Evolutionary conservation across 2,113 vertebrate genomes (phyloP).

Genomic region (Leptosomus discolor): DNA sequence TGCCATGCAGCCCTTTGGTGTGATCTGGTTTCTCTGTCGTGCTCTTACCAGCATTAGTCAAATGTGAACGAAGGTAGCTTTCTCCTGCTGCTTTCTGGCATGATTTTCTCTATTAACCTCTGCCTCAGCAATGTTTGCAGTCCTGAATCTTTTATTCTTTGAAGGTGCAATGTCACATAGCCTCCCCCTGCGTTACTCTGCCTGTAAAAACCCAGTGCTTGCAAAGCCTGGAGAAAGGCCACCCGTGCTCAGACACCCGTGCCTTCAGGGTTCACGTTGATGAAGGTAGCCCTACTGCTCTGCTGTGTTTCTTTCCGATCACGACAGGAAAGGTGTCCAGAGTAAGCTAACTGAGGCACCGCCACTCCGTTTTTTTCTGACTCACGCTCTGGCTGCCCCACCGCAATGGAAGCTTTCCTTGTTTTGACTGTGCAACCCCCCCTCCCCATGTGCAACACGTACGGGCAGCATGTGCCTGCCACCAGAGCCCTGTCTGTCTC

Average conservation of each 20-base stretch:
- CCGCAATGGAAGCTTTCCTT: accelerated
- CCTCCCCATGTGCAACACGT: accelerated
- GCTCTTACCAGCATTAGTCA: neutral
- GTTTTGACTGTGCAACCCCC: neutral
- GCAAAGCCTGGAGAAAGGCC: neutral
- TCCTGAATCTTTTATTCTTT: neutral
- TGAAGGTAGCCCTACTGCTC: neutral
- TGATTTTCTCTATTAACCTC: neutral
- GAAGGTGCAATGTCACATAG: neutral
- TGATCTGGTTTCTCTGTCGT: neutral
- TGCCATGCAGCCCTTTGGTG: neutral
- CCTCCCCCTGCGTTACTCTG: neutral
- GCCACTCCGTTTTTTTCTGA: neutral
- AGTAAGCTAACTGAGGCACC: neutral
- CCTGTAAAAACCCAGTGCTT: neutral
- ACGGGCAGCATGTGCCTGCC: neutral
- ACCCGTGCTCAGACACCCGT: neutral
- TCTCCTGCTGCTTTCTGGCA: neutral
- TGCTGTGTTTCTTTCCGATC: neutral
- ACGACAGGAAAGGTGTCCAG: neutral
- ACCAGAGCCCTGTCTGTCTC: neutral
- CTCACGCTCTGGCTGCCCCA: neutral
- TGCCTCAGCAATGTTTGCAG: neutral
- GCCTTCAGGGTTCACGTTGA: neutral
- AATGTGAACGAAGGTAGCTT: neutral